Conservation (phyloP, 2,113 vertebrate species). For the Propithecus coquereli region DNA sequence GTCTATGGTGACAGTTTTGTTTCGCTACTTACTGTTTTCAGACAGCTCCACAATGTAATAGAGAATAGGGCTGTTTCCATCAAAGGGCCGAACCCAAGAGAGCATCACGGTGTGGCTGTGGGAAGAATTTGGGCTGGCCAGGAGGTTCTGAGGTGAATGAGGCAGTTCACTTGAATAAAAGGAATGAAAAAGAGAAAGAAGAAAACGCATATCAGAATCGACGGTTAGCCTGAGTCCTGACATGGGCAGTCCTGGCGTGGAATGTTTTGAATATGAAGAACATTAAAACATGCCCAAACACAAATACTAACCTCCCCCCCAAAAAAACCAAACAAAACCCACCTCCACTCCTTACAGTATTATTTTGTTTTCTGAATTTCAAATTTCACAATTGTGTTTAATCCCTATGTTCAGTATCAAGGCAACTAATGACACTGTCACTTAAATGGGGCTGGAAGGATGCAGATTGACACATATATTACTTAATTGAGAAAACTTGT, state of each 20-base stretch:
- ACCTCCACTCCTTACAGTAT: not conserved
- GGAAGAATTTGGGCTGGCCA: constrained; percentile 86
- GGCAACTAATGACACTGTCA: constrained; percentile 32
- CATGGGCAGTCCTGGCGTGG: not conserved
- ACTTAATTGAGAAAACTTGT: constrained; percentile 62
- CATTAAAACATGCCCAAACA: not conserved
- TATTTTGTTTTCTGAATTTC: not conserved
- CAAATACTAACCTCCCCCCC: accelerated
- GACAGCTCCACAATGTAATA: constrained; percentile 94
- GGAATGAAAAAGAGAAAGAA: not conserved
- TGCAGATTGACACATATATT: not conserved
- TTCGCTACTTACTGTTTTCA: constrained; percentile 91
- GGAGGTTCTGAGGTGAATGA: constrained; percentile 93
- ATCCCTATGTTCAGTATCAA: constrained; percentile 20
- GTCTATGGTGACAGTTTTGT: not conserved
- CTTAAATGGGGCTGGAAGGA: not conserved
- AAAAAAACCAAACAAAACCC: constrained; percentile 26
- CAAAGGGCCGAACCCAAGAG: constrained; percentile 95
- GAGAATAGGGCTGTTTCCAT: constrained; percentile 95
- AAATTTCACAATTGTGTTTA: not conserved
- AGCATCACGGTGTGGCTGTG: constrained; percentile 88
- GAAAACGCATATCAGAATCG: not conserved
- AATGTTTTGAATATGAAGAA: not conserved
- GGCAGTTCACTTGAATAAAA: constrained; percentile 89
- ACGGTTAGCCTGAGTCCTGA: not conserved